phyloP scores from a whole-genome alignment of 2,888 invertebrate species.

The Lasioglossum leucozonium region DNA sequence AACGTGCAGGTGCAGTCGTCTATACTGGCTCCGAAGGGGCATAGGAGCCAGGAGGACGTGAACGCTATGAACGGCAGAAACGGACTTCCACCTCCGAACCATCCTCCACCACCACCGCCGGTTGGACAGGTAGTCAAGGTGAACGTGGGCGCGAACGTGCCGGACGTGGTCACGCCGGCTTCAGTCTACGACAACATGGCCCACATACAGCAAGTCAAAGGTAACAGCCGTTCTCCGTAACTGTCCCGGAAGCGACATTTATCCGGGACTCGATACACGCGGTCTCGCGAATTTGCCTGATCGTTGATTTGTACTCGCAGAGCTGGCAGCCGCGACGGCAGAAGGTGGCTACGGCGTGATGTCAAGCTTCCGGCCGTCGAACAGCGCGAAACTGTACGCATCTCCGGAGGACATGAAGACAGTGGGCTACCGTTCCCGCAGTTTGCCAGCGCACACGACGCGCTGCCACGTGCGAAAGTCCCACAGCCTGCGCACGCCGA shows the following conservation, averaged over 20 bases:
- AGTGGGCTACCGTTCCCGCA: conserved; percentile 88
- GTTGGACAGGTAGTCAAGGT: conserved; percentile 90
- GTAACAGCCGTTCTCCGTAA: conserved; percentile 67
- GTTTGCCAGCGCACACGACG: conserved; percentile 86
- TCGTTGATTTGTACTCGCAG: conserved; percentile 72
- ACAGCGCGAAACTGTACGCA: conserved; percentile 94
- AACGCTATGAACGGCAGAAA: conserved; percentile 84
- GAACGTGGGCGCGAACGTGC: conserved; percentile 85
- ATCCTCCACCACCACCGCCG: conserved; percentile 93
- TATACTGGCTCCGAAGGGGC: conserved; percentile 85
- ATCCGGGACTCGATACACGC: background rate
- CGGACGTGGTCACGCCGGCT: conserved; percentile 81
- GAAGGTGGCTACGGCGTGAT: conserved; percentile 87
- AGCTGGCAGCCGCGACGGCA: conserved; percentile 82
- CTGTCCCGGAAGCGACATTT: background rate
- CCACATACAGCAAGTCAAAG: conserved; percentile 85
- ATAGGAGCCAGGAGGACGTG: conserved; percentile 90
- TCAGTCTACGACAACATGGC: conserved; percentile 84
- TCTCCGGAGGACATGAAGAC: conserved; percentile 93
- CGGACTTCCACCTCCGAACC: conserved; percentile 91
- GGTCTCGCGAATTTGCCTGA: background rate
- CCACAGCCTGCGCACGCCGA: conserved; percentile 87
- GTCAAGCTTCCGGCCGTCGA: conserved; percentile 95
- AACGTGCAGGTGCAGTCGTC: conserved; percentile 81
- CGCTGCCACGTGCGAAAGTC: conserved; percentile 87